A percentile compares a stretch with the other conserved stretches of the same genome.
These are phyloP conservation scores for Hypsibius dujardini DNA, from an alignment of 1,140 invertebrate species.

Conservation along the genomic window DNA sequence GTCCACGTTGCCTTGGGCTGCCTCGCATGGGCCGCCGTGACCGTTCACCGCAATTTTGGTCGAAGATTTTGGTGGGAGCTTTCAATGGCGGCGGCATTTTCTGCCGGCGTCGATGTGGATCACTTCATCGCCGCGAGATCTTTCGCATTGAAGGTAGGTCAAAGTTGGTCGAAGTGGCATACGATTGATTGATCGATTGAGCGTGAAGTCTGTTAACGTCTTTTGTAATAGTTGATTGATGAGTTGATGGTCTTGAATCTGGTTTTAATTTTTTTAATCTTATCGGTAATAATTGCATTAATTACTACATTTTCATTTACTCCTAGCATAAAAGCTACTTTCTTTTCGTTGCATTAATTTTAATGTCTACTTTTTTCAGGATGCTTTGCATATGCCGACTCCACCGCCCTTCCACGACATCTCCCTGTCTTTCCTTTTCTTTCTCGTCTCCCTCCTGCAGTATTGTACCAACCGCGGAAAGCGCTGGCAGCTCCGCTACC, in stretches of 20 bases:
- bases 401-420: slow-evolving; percentile 8
- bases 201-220: background rate
- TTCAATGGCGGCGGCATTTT: background rate
- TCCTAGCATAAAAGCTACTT: background rate
- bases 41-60: background rate
- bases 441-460: background rate
- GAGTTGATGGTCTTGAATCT: background rate
- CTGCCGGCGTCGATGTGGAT: background rate
- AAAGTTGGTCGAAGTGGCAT: too few species aligned
- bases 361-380: background rate
- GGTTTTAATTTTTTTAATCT: too few species aligned
- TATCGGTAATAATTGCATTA: background rate
- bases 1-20: background rate
- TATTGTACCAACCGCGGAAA: background rate
- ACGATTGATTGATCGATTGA: background rate
- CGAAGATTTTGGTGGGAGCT: background rate
- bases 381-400: slow-evolving; percentile 7
- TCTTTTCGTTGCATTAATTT: background rate
- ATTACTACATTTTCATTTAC: background rate
- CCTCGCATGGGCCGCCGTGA: background rate
- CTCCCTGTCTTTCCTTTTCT: background rate
- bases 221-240: background rate
- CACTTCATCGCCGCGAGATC: slow-evolving; percentile 7
- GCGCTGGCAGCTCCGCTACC: background rate
- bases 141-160: background rate